Conservation (phyloP, 2,797 vertebrate species). For the Momotus momota region DNA sequence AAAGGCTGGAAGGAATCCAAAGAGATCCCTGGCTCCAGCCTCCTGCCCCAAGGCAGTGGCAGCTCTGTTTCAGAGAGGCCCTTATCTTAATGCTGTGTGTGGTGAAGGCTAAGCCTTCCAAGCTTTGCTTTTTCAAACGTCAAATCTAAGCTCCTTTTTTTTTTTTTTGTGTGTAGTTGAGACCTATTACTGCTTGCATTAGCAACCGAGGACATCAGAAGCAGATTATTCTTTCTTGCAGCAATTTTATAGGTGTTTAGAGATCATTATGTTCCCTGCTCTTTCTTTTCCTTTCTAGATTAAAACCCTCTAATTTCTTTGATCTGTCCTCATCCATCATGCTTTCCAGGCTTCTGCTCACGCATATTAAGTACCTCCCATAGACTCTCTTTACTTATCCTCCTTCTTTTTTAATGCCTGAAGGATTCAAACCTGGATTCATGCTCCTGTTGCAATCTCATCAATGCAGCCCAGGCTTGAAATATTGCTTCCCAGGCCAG, state of each 20-base stretch:
- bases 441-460: neutral
- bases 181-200: neutral
- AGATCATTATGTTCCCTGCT: neutral
- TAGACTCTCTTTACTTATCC: neutral
- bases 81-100: neutral
- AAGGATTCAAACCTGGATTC: neutral
- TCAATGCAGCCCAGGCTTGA: neutral
- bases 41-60: neutral
- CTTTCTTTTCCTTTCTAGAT: conserved; percentile 13
- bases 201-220: neutral
- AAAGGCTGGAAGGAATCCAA: neutral
- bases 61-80: neutral
- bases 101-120: neutral
- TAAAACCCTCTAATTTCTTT: neutral
- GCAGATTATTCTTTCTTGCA: neutral
- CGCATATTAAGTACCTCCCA: neutral
- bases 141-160: neutral
- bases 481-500: neutral
- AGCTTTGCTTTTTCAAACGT: neutral
- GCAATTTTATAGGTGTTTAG: neutral
- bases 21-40: neutral
- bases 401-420: neutral
- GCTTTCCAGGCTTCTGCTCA: conserved; percentile 7
- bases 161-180: neutral
- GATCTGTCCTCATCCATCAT: neutral